Base-by-base conservation (phyloP, 2,888 invertebrate species). In the Tortricodes alternella region DNA sequence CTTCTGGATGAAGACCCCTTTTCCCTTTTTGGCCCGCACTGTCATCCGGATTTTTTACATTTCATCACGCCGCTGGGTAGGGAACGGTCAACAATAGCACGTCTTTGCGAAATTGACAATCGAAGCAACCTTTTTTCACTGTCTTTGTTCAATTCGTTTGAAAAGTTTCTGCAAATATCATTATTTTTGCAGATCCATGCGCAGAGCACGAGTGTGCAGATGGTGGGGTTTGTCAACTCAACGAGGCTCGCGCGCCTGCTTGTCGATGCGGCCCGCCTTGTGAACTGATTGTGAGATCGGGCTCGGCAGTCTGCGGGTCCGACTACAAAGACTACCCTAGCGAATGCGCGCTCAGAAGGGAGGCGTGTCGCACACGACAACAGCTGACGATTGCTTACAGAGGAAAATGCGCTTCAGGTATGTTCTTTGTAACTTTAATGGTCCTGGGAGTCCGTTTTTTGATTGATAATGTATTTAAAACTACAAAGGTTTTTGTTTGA, bases 401-500 rank as follows among this genome's bases (percentile, higher is more conserved):
- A 62, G 97, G 96, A 61, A 94, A 95, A 78, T 97, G 97, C 84
- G 94, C 94, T 71, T 94, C 95, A 78, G 96, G 96, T 96, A 82
- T 79, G 67, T 62, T 46, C n/a, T 27, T 19, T 38, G 1, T 18
- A 7, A 7, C n/a, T n/a, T n/a, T n/a, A n/a, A n/a, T n/a, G n/a
- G n/a, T n/a, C n/a, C n/a, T n/a, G n/a, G n/a, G n/a, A n/a, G n/a
- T n/a, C n/a, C n/a, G n/a, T n/a, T n/a, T n/a, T n/a, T n/a, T n/a
- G n/a, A n/a, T n/a, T n/a, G n/a, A n/a, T n/a, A n/a, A n/a, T n/a
- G n/a, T n/a, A n/a, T n/a, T n/a, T n/a, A n/a, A n/a, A n/a, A n/a
- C n/a, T n/a, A n/a, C n/a, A n/a, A n/a, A n/a, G n/a, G n/a, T n/a
- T n/a, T n/a, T n/a, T n/a, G n/a, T n/a, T n/a, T n/a, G n/a, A n/a